Evolutionary conservation across 2,797 vertebrate genomes (phyloP), one percentile per base, ranked within the genome.

Genomic region (Sebastes goodei): DNA sequence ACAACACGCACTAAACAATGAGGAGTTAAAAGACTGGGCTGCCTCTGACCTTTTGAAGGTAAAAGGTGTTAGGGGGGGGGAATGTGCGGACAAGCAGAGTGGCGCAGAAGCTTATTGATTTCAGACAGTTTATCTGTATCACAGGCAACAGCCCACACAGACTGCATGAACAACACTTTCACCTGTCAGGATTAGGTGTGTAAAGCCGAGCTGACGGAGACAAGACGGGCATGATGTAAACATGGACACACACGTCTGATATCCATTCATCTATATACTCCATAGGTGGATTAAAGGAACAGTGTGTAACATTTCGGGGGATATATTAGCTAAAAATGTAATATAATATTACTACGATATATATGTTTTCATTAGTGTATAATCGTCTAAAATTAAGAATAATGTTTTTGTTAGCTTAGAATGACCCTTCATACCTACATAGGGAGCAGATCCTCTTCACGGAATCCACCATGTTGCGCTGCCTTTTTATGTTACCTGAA

Each of bases 71-170:
- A 78, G 69, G 53, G 14, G 64, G 62, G 46, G 42, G 61, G 72
- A 53, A 20, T 10, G 62, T 23, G 55, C 30, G 7, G 61, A 71
- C n/a, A 4, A 69, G 55, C 52, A 32, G 66, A 80, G 74, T 25
- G 76, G 63, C 9, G 53, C 71, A 63, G 62, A 64, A 59, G 63
- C 52, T 32, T 89, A 94, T 93, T 86, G 92, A 95, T 94, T 89
- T 76, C 35, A 79, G 76, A 71, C 85, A 82, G 90, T 91, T 93
- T 89, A 91, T 93, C 86, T 64, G 66, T 81, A 90, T 91, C 84
- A 84, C 87, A 85, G 73, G 76, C 80, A 20, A 32, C 69, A 75
- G 73, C 73, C 38, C 79, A 71, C 80, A 76, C 81, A 74, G 71
- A 67, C 62, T 75, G 32, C 67, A 62, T 33, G 49, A 76, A 78